These are phyloP conservation scores for Drosophila willistoni DNA, from an alignment of 1,140 invertebrate genomes.

Conservation along the genomic window DNA sequence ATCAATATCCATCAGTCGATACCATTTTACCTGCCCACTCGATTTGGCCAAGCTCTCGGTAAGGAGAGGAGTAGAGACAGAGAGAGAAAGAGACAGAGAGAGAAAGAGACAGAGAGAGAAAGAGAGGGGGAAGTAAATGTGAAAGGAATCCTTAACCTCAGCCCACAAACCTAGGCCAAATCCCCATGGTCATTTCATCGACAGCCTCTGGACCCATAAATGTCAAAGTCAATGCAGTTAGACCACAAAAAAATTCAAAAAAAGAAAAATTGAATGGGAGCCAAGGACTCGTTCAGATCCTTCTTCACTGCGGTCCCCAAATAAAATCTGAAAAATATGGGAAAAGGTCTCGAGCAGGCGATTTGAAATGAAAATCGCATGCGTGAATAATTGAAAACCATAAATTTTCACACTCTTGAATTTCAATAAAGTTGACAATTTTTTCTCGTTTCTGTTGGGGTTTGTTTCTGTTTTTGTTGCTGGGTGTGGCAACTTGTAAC, in stretches of 20 bases:
- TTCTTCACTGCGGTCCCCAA: conserved; percentile 15
- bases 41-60: neutral
- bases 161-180: conserved; percentile 18
- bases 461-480: conserved; percentile 3
- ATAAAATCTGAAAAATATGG: conserved; percentile 50
- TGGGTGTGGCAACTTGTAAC: conserved; percentile 52
- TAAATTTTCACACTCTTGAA: conserved; percentile 76
- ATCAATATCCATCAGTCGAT: conserved; percentile 60
- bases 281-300: conserved; percentile 41
- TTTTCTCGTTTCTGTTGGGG: neutral
- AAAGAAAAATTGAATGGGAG: conserved; percentile 10
- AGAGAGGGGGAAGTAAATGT: neutral
- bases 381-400: conserved; percentile 73
- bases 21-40: conserved; percentile 52
- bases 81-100: conserved; percentile 9
- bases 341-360: conserved; percentile 21
- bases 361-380: conserved; percentile 32
- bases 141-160: neutral
- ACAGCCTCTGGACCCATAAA: conserved; percentile 52
- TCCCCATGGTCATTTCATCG: conserved; percentile 25
- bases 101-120: neutral
- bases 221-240: conserved; percentile 78
- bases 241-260: conserved; percentile 26
- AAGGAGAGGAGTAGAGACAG: neutral
- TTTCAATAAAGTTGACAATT: conserved; percentile 79